A percentile compares a stretch with the other conserved stretches of the same genome.
phyloP scores from a whole-genome alignment of 2,888 invertebrate species.

The Drosophila testacea region DNA sequence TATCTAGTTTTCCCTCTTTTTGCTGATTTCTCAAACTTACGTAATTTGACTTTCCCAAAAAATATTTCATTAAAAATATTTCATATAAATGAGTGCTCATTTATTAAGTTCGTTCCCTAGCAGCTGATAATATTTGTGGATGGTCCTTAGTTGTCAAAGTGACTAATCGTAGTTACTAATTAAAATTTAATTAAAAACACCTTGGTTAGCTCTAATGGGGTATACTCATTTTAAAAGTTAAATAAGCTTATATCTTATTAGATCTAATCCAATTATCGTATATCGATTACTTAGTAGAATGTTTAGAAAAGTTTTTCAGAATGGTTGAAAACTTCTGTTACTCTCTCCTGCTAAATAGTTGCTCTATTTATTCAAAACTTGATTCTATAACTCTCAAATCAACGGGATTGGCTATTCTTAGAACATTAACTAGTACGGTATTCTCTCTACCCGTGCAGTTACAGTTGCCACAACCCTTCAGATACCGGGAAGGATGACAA shows the following conservation, averaged over 20 bases:
- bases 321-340: neutral
- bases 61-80: neutral
- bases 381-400: too few species aligned
- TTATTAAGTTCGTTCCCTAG: conserved; percentile 5
- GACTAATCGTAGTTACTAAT: conserved; percentile 21
- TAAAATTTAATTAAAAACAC: conserved; percentile 29
- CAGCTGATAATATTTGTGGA: conserved; percentile 1
- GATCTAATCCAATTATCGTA: too few species aligned
- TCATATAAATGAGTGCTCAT: conserved; percentile 3
- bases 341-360: too few species aligned
- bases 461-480: neutral
- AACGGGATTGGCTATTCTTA: too few species aligned
- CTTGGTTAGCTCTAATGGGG: neutral
- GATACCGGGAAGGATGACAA: neutral
- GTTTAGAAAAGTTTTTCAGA: neutral
- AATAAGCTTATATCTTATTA: neutral
- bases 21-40: neutral
- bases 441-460: too few species aligned
- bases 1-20: neutral
- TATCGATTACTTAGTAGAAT: too few species aligned
- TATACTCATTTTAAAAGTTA: too few species aligned
- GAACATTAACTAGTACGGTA: too few species aligned
- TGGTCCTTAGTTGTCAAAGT: conserved; percentile 5
- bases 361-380: too few species aligned
- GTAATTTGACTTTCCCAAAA: neutral